A percentile compares a stretch with the other conserved stretches of the same genome.
Evolutionary conservation across 2,888 invertebrate genomes (phyloP).

Genomic region (Synanthedon formicaeformis): DNA sequence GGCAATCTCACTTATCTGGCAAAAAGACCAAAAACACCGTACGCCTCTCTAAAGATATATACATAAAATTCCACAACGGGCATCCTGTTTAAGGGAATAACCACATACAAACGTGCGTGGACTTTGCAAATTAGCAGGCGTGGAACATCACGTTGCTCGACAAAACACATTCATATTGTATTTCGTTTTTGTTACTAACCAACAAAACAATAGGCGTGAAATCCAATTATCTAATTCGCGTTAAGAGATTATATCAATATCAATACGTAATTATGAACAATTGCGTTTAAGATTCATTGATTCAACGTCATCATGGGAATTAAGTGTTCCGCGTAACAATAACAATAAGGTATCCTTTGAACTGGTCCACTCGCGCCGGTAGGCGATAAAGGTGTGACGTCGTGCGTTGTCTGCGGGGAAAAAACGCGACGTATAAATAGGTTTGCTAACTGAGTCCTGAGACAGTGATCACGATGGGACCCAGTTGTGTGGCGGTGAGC

Average conservation of each 20-base stretch:
- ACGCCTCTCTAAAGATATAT: constrained; percentile 6
- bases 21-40: constrained; percentile 23
- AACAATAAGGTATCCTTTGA: constrained; percentile 18
- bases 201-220: constrained; percentile 6
- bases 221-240: constrained; percentile 2
- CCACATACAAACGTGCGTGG: constrained; percentile 39
- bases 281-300: constrained; percentile 4
- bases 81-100: constrained; percentile 57
- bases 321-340: constrained; percentile 24
- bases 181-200: not conserved
- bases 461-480: constrained; percentile 59
- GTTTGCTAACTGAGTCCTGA: constrained; percentile 42
- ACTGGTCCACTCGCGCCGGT: constrained; percentile 9
- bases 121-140: constrained; percentile 36
- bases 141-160: constrained; percentile 19
- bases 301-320: constrained; percentile 42
- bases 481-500: constrained; percentile 37
- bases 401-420: constrained; percentile 28
- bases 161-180: not conserved
- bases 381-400: constrained; percentile 32
- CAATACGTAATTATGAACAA: constrained; percentile 1
- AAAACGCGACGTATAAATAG: constrained; percentile 58
- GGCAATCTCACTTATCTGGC: constrained; percentile 17
- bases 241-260: not conserved
- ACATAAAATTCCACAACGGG: constrained; percentile 11